These are phyloP conservation scores for Aleiodes sp. DNA, from an alignment of 1,140 invertebrate species.

Conservation along the genomic window DNA sequence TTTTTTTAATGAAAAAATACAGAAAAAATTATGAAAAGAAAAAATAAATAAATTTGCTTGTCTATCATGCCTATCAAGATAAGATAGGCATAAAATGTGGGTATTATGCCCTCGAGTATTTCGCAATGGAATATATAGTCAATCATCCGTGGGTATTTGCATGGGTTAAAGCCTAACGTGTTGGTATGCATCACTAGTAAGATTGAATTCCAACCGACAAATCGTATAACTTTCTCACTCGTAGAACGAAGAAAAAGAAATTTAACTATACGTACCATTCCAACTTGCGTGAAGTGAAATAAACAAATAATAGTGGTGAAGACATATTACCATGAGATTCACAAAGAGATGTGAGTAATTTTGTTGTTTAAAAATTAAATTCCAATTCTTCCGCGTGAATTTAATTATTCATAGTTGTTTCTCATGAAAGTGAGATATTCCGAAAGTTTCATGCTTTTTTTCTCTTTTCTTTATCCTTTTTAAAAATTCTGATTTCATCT, in stretches of 20 bases:
- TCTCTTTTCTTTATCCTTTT: not conserved
- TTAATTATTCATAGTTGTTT: not conserved
- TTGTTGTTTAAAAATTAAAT: slow-evolving; percentile 9
- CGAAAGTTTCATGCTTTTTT: no score
- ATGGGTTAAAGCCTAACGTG: not conserved
- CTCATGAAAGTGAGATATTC: not conserved
- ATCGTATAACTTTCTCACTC: not conserved
- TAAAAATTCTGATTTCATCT: no score
- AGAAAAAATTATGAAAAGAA: not conserved
- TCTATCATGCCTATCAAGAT: not conserved
- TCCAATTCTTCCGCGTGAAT: slow-evolving; percentile 5
- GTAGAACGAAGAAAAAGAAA: no score
- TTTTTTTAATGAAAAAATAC: not conserved
- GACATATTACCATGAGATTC: not conserved
- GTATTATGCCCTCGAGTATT: not conserved
- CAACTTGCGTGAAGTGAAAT: not conserved
- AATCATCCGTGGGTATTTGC: slow-evolving; percentile 12
- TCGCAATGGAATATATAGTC: slow-evolving; percentile 13
- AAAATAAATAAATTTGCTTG: not conserved
- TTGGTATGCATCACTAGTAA: not conserved
- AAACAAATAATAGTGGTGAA: not conserved
- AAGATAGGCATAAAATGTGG: not conserved
- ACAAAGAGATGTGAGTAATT: not conserved
- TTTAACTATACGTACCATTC: no score
- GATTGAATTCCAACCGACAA: not conserved